Conservation (phyloP, 2,797 vertebrate genomes). For the Sphenopsis melanotis region DNA sequence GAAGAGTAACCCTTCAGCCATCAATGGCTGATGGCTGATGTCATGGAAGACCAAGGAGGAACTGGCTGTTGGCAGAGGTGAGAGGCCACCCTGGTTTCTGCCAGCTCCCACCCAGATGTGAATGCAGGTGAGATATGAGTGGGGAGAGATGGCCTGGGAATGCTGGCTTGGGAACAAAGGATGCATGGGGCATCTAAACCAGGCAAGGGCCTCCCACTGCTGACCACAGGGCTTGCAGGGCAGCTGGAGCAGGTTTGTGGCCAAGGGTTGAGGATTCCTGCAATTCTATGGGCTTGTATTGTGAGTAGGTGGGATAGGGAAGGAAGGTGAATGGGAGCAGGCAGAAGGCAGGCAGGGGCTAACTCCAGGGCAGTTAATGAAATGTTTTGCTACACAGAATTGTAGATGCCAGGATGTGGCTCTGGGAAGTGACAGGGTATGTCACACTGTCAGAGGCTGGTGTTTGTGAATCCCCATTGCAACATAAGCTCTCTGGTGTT, state of each 20-base stretch:
- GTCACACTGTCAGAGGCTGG: not conserved
- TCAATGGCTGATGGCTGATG: no score
- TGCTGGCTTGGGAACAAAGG: not conserved
- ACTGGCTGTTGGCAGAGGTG: not conserved
- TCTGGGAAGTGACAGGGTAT: not conserved
- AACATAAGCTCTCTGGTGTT: not conserved
- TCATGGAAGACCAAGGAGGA: fast-evolving
- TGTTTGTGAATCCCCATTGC: not conserved
- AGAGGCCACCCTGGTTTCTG: not conserved
- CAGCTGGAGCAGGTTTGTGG: not conserved
- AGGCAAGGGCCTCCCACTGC: not conserved
- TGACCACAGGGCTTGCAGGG: fast-evolving
- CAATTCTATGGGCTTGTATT: not conserved
- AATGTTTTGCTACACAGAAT: not conserved
- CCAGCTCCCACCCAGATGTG: fast-evolving
- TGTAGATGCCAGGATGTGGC: not conserved
- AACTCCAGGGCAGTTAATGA: not conserved
- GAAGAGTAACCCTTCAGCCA: not conserved
- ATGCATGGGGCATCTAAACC: fast-evolving
- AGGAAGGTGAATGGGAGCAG: not conserved
- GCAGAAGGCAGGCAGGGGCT: not conserved
- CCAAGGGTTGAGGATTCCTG: not conserved
- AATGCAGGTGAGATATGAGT: not conserved
- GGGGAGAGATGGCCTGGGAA: not conserved
- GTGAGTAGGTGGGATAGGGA: not conserved